These are phyloP conservation scores for Bagarius yarrelli DNA, from an alignment of 2,113 vertebrate genomes.

Conservation along the genomic window DNA sequence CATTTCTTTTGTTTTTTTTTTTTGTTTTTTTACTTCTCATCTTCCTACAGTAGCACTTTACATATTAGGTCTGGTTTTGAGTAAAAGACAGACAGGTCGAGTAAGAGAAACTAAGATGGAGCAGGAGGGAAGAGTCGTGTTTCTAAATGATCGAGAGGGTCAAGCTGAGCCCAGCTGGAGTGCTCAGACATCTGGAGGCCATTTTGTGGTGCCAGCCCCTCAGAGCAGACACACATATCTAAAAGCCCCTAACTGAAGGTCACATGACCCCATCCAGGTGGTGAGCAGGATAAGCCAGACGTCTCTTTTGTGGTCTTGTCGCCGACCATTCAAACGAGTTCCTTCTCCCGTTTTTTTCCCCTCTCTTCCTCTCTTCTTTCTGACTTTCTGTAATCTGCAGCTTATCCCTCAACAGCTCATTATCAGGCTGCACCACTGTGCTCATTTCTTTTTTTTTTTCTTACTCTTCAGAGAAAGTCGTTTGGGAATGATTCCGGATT, in stretches of 20 bases:
- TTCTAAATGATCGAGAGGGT: conserved; percentile 29
- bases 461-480: conserved; percentile 23
- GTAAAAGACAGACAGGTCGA: conserved; percentile 1
- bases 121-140: conserved; percentile 14
- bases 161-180: conserved; percentile 46
- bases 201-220: conserved; percentile 59
- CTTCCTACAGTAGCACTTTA: neutral
- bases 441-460: conserved; percentile 34
- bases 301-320: conserved; percentile 56
- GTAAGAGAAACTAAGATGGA: neutral
- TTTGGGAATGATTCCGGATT: conserved; percentile 36
- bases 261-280: conserved; percentile 71
- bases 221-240: conserved; percentile 44
- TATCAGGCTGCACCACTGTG: conserved; percentile 54
- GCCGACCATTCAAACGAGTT: conserved; percentile 62
- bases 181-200: conserved; percentile 69
- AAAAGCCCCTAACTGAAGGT: conserved; percentile 63
- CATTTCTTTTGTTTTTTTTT: neutral
- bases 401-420: conserved; percentile 72
- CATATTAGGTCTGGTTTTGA: neutral
- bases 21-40: neutral
- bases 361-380: conserved; percentile 50
- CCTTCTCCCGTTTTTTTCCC: conserved; percentile 27
- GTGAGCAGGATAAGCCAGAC: conserved; percentile 69
- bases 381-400: conserved; percentile 57